Evolutionary conservation across 2,113 vertebrate genomes (phyloP).

Genomic region (Petaurus breviceps): DNA sequence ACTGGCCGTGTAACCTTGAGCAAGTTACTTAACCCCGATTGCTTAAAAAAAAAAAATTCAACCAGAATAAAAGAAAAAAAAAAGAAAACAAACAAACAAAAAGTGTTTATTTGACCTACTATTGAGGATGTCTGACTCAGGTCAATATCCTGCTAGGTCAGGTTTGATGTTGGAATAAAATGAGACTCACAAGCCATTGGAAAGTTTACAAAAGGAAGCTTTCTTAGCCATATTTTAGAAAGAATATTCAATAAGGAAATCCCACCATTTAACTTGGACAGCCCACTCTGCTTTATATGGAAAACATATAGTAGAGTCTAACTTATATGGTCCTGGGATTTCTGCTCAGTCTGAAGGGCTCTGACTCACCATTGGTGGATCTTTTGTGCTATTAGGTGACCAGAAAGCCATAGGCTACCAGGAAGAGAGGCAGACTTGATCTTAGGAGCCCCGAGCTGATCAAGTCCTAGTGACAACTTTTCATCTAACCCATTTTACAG

Average conservation of each 20-base stretch:
- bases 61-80: no score
- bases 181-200: no score
- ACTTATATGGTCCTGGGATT: not conserved
- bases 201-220: no score
- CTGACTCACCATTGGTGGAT: not conserved
- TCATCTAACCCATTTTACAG: not conserved
- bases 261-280: not conserved
- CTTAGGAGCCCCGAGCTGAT: not conserved
- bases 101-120: not conserved
- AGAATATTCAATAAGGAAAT: not conserved
- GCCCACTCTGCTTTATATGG: not conserved
- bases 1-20: no score
- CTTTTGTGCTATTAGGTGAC: not conserved
- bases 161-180: no score
- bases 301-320: not conserved
- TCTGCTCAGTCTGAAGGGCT: not conserved
- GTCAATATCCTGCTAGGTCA: no score
- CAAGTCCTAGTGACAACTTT: not conserved
- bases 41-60: no score
- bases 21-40: no score
- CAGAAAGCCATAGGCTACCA: not conserved
- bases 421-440: not conserved
- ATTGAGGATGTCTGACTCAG: not conserved
- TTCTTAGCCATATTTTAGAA: no score
- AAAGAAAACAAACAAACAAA: not conserved